Conservation (phyloP, 1,140 invertebrate genomes). For the Plectrocnemia conspersa region DNA sequence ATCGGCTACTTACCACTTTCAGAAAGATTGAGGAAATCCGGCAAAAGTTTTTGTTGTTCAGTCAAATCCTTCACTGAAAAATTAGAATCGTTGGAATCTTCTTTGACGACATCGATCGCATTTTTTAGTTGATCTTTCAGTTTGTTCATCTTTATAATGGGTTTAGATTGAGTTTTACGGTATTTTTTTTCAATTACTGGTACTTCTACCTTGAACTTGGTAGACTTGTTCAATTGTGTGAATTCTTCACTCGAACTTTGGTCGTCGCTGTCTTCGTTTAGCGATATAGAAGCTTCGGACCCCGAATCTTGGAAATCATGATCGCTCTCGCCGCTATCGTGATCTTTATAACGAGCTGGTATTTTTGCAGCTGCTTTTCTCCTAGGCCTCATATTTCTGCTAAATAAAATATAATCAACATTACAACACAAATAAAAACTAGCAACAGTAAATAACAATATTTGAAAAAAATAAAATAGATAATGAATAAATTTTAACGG, state of each 20-base stretch:
- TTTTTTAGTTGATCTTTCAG: neutral
- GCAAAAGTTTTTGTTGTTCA: constrained; percentile 47
- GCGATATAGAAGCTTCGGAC: constrained; percentile 46
- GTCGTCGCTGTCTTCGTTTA: constrained; percentile 14
- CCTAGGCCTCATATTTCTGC: constrained; percentile 10
- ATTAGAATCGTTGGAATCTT: constrained; percentile 17
- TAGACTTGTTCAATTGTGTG: too few species aligned
- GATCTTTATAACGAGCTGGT: neutral
- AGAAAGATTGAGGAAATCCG: constrained; percentile 46
- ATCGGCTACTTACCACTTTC: constrained; percentile 45
- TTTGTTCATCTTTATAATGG: neutral
- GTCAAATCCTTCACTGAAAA: constrained; percentile 48
- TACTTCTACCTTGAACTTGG: too few species aligned
- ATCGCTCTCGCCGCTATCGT: constrained; percentile 40
- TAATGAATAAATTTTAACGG: too few species aligned
- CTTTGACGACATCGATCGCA: too few species aligned
- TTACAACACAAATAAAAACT: too few species aligned
- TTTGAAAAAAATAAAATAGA: too few species aligned
- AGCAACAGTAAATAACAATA: too few species aligned
- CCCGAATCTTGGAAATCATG: constrained; percentile 49
- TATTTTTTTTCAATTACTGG: neutral
- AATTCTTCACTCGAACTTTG: constrained; percentile 25
- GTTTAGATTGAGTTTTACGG: neutral
- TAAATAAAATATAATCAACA: too few species aligned
- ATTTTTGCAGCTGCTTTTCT: constrained; percentile 2